Percentiles rank a stretch among this genome's conserved stretches.
phyloP scores from a whole-genome alignment of 2,888 invertebrate genomes.

The Oscheius myriophilus region DNA sequence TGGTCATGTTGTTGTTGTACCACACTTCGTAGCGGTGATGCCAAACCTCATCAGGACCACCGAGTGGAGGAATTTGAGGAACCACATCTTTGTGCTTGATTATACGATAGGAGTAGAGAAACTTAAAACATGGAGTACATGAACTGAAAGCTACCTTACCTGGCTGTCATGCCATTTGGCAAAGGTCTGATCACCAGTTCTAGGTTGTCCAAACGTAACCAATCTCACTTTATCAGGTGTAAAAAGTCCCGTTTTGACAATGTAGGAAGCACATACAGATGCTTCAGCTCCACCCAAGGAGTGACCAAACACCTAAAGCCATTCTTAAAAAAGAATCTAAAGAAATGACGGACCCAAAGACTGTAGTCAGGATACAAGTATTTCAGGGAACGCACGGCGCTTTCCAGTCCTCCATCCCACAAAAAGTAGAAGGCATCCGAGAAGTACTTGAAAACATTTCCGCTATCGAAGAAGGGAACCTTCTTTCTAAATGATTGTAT shows the following conservation, averaged over 20 bases:
- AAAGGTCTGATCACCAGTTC: conserved; percentile 48
- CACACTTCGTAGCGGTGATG: conserved; percentile 31
- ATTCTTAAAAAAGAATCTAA: background rate
- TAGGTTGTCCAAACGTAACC: conserved; percentile 56
- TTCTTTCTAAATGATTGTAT: conserved; percentile 11
- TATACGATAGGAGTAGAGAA: conserved; percentile 26
- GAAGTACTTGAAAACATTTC: conserved; percentile 52
- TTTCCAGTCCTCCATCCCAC: conserved; percentile 44
- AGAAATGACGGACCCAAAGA: conserved; percentile 33
- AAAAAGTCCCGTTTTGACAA: conserved; percentile 37
- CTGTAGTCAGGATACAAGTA: conserved; percentile 47
- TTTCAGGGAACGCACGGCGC: conserved; percentile 32
- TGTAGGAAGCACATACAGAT: conserved; percentile 44
- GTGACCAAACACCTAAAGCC: conserved; percentile 33
- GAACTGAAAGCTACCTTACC: background rate
- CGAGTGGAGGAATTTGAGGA: conserved; percentile 24
- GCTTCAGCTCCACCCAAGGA: conserved; percentile 54
- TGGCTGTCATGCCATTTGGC: conserved; percentile 38
- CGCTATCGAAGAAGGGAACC: conserved; percentile 37
- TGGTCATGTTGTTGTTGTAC: conserved; percentile 31
- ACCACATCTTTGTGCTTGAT: conserved; percentile 15
- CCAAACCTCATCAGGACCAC: conserved; percentile 26
- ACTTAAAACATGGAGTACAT: conserved; percentile 2
- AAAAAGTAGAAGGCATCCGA: conserved; percentile 46
- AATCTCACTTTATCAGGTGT: conserved; percentile 43